A percentile compares a stretch with the other conserved stretches of the same genome.
phyloP scores from a whole-genome alignment of 2,113 vertebrate species.

The Neomonachus schauinslandi region DNA sequence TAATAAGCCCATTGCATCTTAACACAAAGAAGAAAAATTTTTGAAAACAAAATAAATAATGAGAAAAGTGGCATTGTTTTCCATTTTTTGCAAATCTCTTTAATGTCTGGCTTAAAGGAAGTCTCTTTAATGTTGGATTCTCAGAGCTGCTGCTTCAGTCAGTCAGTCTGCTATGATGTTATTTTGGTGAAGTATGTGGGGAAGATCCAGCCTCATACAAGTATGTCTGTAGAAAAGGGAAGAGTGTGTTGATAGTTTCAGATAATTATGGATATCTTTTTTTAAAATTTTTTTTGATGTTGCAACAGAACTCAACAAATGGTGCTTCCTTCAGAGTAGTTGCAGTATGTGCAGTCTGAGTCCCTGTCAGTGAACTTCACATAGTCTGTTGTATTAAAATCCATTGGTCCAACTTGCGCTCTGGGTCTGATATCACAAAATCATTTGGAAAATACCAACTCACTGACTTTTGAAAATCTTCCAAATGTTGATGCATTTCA shows the following conservation, averaged over 20 bases:
- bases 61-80: not conserved
- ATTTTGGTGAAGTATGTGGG: not conserved
- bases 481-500: conserved; percentile 48
- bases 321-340: not conserved
- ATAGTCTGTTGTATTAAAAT: not conserved
- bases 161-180: not conserved
- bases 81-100: not conserved
- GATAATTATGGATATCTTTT: not conserved
- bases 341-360: not conserved
- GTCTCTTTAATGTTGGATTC: not conserved
- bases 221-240: not conserved
- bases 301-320: not conserved
- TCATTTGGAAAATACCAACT: conserved; percentile 37
- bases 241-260: not conserved
- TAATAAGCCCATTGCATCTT: not conserved
- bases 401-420: not conserved
- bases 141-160: not conserved
- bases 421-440: not conserved
- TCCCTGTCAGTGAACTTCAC: not conserved
- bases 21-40: conserved; percentile 9
- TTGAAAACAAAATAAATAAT: not conserved
- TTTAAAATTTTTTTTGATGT: not conserved
- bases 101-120: not conserved
- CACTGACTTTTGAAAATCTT: conserved; percentile 40
- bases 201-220: not conserved